phyloP scores from a whole-genome alignment of 2,113 vertebrate genomes.

The Tympanuchus pallidicinctus region DNA sequence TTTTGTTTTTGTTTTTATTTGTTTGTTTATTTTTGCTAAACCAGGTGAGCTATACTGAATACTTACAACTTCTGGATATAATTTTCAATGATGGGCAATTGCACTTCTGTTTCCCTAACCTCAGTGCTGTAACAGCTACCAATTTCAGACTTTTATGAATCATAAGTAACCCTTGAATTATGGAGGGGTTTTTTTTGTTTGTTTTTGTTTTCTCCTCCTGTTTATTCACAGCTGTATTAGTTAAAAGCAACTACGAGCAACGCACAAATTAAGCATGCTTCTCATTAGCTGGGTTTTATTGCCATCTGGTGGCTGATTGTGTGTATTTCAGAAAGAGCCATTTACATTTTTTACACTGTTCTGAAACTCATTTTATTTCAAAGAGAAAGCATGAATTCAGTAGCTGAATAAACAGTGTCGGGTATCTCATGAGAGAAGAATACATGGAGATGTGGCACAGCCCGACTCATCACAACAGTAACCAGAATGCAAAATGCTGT shows the following conservation, averaged over 20 bases:
- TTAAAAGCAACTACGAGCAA: accelerated
- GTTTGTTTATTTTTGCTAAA: too few relatives aligned
- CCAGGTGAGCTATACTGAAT: not conserved
- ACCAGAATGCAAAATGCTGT: not conserved
- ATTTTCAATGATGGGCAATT: accelerated
- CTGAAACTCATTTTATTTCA: not conserved
- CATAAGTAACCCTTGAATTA: not conserved
- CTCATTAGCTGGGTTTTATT: not conserved
- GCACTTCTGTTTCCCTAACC: not conserved
- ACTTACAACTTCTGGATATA: accelerated
- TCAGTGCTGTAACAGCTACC: not conserved
- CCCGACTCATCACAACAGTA: not conserved
- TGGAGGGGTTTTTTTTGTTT: not conserved
- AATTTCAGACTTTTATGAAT: not conserved
- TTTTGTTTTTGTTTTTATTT: not conserved
- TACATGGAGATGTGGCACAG: not conserved
- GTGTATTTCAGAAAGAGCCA: not conserved
- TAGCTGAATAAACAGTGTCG: not conserved
- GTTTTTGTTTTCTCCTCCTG: too few relatives aligned
- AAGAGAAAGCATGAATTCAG: not conserved
- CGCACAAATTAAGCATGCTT: accelerated
- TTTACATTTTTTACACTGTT: accelerated
- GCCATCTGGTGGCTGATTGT: slow-evolving; percentile 69
- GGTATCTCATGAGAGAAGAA: not conserved
- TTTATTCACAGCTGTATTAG: accelerated